These are phyloP conservation scores for Lycodopsis pacificus DNA, from an alignment of 2,797 vertebrate genomes.

Conservation along the genomic window DNA sequence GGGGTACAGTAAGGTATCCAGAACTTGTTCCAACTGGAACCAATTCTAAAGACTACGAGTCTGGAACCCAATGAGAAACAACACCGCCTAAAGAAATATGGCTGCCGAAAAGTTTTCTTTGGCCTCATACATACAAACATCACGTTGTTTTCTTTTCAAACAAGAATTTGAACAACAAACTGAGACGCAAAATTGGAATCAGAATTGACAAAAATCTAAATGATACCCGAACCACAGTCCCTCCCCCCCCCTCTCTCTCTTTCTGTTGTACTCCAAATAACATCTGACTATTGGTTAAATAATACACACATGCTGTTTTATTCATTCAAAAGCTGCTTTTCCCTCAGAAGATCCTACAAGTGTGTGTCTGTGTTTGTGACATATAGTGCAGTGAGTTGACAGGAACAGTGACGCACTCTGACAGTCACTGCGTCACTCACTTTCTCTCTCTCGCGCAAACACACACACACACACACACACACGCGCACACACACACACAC, in stretches of 20 bases:
- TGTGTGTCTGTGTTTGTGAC: constrained; percentile 13
- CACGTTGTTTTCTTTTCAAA: neutral
- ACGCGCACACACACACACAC: constrained; percentile 40
- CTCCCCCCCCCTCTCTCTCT: too few species aligned
- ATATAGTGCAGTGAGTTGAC: constrained; percentile 41
- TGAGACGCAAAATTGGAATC: neutral
- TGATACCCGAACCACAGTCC: neutral
- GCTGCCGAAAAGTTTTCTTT: neutral
- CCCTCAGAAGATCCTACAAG: constrained; percentile 1
- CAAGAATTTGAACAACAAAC: neutral
- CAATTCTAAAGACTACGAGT: neutral
- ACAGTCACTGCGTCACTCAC: constrained; percentile 65
- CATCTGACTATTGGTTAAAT: neutral
- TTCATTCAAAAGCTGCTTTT: constrained; percentile 16
- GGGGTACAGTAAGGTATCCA: neutral
- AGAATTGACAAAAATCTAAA: neutral
- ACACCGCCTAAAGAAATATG: neutral
- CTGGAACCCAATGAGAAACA: constrained; percentile 6
- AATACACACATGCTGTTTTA: neutral
- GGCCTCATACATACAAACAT: neutral
- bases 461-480: constrained; percentile 46
- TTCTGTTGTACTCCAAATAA: neutral
- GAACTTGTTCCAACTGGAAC: constrained; percentile 15
- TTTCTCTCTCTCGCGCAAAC: constrained; percentile 26
- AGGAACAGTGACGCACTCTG: constrained; percentile 67